Conservation (phyloP, 1,140 invertebrate species). For the Scaptodrosophila lebanonensis region DNA sequence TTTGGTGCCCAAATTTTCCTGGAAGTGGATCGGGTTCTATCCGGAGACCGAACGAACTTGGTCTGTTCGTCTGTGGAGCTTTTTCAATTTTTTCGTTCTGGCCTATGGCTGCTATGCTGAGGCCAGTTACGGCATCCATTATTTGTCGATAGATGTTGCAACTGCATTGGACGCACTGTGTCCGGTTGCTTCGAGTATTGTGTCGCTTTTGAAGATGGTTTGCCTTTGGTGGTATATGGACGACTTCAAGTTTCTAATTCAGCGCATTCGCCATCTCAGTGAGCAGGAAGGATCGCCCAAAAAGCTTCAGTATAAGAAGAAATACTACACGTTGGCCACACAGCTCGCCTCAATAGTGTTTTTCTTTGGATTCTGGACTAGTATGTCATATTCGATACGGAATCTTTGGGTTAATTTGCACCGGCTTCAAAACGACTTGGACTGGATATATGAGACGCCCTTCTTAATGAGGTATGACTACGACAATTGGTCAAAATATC, state of each 20-base stretch:
- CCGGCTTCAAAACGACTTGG: slow-evolving; percentile 36
- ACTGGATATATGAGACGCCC: slow-evolving; percentile 66
- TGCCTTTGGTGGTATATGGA: slow-evolving; percentile 61
- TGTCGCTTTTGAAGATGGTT: slow-evolving; percentile 55
- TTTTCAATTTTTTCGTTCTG: slow-evolving; percentile 58
- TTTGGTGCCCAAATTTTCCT: slow-evolving; percentile 53
- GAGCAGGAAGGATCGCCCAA: slow-evolving; percentile 33
- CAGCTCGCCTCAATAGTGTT: slow-evolving; percentile 41
- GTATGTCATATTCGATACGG: slow-evolving; percentile 60
- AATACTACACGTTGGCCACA: slow-evolving; percentile 46
- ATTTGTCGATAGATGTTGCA: slow-evolving; percentile 47
- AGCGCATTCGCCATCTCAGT: slow-evolving; percentile 34
- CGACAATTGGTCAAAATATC: not conserved
- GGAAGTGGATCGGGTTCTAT: slow-evolving; percentile 60
- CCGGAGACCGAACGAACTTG: slow-evolving; percentile 52
- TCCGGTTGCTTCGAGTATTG: slow-evolving; percentile 66
- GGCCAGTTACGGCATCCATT: slow-evolving; percentile 54
- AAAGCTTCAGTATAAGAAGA: slow-evolving; percentile 36
- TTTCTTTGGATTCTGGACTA: slow-evolving; percentile 47
- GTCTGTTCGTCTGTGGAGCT: slow-evolving; percentile 40
- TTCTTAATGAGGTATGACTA: slow-evolving; percentile 74
- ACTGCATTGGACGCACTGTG: slow-evolving; percentile 60
- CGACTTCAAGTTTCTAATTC: slow-evolving; percentile 46
- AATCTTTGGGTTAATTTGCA: slow-evolving; percentile 45
- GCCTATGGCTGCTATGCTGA: slow-evolving; percentile 63